Evolutionary conservation across 2,113 vertebrate genomes (phyloP), one percentile per base, ranked within the genome.

Genomic region (Rattus rattus): DNA sequence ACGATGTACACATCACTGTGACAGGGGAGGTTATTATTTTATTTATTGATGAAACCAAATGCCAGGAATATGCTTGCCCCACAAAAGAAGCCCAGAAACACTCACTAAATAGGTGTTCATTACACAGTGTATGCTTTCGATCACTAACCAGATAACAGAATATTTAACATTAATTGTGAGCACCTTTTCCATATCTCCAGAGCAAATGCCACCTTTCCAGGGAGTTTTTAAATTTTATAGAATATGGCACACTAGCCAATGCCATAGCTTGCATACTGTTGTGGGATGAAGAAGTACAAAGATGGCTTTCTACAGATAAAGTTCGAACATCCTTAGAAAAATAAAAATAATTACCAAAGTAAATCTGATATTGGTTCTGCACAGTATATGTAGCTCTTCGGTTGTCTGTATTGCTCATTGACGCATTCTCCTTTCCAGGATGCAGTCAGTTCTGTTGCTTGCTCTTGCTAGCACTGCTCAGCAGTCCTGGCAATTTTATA

Each of bases 401-500:
- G 39, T 17, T 63, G n/a, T 33, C 56, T 52, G 7, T 9, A 47
- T 83, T 49, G 22, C 19, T 92, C n/a, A 81, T 5, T 33, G 69
- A 43, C 22, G 63, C 39, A 10, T n/a, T 95, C 43, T 97, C 10
- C 19, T 88, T 93, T 76, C 69, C 54, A 70, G 20, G 36, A 88
- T 61, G 79, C n/a, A 87, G 26, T 49, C 72, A 76, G 39, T 52
- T 91, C 36, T n/a, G 28, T 70, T 70, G 72, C 33, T 84, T 87
- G 43, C 56, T 87, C 61, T 85, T 73, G 59, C 33, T 89, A 77
- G 52, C 36, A 33, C 28, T 54, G 43, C 39, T 96, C 43, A 90
- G 61, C 67, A 84, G 90, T 75, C 52, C 14, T 73, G 90, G 92
- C 39, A 94, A 80, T 85, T 92, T 94, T 54, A 87, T 96, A 93